phyloP scores from a whole-genome alignment of 2,797 vertebrate species.

The Scomberomorus guttatus region DNA sequence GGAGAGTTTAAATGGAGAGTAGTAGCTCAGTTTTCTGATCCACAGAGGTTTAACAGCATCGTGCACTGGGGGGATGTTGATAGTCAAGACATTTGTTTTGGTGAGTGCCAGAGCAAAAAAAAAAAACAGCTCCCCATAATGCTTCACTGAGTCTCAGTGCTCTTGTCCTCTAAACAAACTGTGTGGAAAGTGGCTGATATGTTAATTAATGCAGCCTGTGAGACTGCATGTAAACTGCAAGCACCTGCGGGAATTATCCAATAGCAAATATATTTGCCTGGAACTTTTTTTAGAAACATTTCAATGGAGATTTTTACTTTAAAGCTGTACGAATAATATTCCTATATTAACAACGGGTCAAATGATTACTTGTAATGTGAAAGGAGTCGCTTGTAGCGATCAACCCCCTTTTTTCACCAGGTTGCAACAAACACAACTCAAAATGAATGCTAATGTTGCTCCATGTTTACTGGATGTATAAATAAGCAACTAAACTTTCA shows the following conservation, averaged over 20 bases:
- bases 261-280: not conserved
- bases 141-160: slow-evolving; percentile 25
- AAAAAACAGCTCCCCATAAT: slow-evolving; percentile 10
- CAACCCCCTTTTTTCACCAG: no score
- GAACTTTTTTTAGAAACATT: not conserved
- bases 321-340: not conserved
- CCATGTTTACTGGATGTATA: no score
- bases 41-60: slow-evolving; percentile 42
- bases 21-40: slow-evolving; percentile 32
- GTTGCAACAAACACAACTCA: not conserved
- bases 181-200: not conserved
- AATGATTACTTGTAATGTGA: no score
- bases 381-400: no score
- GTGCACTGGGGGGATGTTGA: slow-evolving; percentile 30
- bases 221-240: slow-evolving; percentile 10
- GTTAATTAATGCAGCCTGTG: slow-evolving; percentile 25
- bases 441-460: not conserved
- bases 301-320: not conserved
- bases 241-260: not conserved
- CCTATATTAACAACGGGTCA: not conserved
- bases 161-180: slow-evolving; percentile 10
- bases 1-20: slow-evolving; percentile 22
- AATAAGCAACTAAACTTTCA: not conserved
- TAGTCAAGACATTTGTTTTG: slow-evolving; percentile 64
- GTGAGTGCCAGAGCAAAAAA: slow-evolving; percentile 33